Evolutionary conservation across 2,797 vertebrate genomes (phyloP).

Genomic region (Tragopan temminckii): DNA sequence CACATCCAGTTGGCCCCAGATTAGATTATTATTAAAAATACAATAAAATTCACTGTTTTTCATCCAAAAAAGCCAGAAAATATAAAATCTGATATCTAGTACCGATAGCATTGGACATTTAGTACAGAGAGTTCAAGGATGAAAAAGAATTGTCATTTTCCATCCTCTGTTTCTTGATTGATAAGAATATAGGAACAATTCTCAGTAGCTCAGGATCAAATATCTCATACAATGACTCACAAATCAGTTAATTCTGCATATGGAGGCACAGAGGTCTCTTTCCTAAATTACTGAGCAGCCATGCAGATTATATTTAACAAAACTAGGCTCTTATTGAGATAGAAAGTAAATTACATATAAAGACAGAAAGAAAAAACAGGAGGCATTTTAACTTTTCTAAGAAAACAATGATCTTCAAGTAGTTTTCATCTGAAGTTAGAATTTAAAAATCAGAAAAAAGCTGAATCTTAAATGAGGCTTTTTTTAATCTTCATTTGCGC

Average conservation of each 20-base stretch:
- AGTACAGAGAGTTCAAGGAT: background rate
- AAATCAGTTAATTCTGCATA: background rate
- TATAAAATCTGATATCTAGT: background rate
- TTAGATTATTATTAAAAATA: background rate
- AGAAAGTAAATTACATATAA: background rate
- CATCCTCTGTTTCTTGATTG: background rate
- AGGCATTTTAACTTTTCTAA: background rate
- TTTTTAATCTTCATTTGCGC: background rate
- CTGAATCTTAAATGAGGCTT: background rate
- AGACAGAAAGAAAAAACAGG: accelerated
- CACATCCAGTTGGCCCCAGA: background rate
- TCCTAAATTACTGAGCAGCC: background rate
- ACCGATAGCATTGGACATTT: background rate
- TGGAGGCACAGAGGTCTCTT: background rate
- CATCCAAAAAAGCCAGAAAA: background rate
- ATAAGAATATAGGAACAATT: background rate
- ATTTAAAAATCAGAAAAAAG: background rate
- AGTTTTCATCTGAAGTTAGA: background rate
- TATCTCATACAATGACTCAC: background rate
- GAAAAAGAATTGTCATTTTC: background rate
- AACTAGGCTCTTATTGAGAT: background rate
- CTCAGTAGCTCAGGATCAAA: background rate
- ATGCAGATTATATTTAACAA: background rate
- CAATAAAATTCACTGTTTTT: background rate
- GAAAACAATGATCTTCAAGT: background rate